These are phyloP conservation scores for Thalassophryne amazonica DNA, from an alignment of 2,797 vertebrate genomes.

Conservation along the genomic window DNA sequence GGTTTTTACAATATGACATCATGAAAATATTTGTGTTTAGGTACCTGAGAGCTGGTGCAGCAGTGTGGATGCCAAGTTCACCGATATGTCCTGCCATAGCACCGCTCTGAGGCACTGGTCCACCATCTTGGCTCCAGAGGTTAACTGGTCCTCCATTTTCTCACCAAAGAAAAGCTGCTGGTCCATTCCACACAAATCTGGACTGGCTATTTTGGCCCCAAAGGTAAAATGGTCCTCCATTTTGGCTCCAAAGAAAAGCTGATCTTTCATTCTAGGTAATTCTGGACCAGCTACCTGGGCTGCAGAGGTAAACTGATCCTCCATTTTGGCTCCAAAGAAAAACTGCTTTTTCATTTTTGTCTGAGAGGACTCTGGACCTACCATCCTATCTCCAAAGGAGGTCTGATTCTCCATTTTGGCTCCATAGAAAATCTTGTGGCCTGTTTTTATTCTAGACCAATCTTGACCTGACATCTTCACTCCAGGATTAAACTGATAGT, in stretches of 20 bases:
- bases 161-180: constrained; percentile 47
- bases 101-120: constrained; percentile 66
- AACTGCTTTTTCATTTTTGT: constrained; percentile 24
- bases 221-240: constrained; percentile 14
- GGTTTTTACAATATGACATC: background rate
- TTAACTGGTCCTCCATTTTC: constrained; percentile 54
- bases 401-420: constrained; percentile 20
- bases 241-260: background rate
- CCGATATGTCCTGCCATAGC: constrained; percentile 74
- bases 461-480: no score
- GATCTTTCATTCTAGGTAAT: constrained; percentile 8
- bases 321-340: constrained; percentile 4
- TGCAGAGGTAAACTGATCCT: background rate
- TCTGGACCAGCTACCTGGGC: no score
- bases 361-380: constrained; percentile 16
- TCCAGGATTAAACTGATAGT: no score
- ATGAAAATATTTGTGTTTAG: background rate
- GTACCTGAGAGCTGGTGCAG: constrained; percentile 71
- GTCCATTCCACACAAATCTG: no score
- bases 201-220: constrained; percentile 14
- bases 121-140: constrained; percentile 51
- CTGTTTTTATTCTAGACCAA: constrained; percentile 18
- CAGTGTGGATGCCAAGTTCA: constrained; percentile 71
- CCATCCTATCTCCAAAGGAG: background rate
- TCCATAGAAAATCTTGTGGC: constrained; percentile 10